Evolutionary conservation across 1,140 invertebrate genomes (phyloP), one percentile per base, ranked within the genome.

Genomic region (Galleria mellonella): DNA sequence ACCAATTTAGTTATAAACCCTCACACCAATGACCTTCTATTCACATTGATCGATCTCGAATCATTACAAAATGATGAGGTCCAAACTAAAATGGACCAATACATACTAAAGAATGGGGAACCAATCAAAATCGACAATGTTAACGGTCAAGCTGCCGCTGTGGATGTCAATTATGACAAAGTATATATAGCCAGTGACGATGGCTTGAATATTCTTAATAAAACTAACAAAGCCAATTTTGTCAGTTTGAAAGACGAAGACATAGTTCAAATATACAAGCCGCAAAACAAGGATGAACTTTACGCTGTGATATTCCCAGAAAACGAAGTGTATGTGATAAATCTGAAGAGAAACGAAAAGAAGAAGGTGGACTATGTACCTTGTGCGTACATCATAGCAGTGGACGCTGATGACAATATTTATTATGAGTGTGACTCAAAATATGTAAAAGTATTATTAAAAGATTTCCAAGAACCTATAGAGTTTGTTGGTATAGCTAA

Each of bases 71-170:
- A 79, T 10, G 76, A 85, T 10, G 59, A 74, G 7, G 62, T 79
- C 6, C 74, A 85, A 47, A 85, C 81, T 0, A 74, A 67, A 71
- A 85, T 85, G 81, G 81, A 85, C 30, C 78, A 85, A 50, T 83
- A 83, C n/a, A 32, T 81, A 14, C 32, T 83, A 2, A 66, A 56
- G 39, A 55, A 74, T 29, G 63, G 63, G 11, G 54, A 58, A 31
- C 69, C 76, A 2, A 73, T 69, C 2, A 72, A 72, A 65, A 76
- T 85, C 41, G 70, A 79, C 10, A 69, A 72, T 44, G 43, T 85
- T 0, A 75, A 76, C 9, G 81, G 78, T 0, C 81, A 84, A 56
- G 66, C 72, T 0, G 62, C 78, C 10, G 74, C 78, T 2, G 66
- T 83, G 0, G 81, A 83, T 52, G 42, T 51, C 0, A 66, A 56